Evolutionary conservation across 53 echinoderm and acorn worm genomes (phyloP).

Genomic region (Echinometra lucunter): DNA sequence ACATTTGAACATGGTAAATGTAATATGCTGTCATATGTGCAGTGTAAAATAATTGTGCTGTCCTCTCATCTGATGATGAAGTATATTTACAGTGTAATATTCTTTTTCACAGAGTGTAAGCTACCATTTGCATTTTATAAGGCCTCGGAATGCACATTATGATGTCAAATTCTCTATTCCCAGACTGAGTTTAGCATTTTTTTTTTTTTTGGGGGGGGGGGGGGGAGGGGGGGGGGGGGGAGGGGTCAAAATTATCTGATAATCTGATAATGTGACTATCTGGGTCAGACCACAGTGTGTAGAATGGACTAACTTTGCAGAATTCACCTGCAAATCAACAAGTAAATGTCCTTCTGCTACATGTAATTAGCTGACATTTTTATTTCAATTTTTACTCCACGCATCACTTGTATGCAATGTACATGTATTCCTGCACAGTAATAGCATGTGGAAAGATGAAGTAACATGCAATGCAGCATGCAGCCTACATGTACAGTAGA

Average conservation of each 20-base stretch:
- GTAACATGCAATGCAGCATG: too few species aligned
- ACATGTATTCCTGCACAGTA: not conserved
- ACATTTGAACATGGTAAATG: not conserved
- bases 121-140: not conserved
- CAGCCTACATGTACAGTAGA: not conserved
- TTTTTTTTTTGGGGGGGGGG: not conserved
- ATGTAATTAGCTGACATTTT: too few species aligned
- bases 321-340: too few species aligned
- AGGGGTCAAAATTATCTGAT: too few species aligned
- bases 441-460: too few species aligned
- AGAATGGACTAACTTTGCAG: too few species aligned
- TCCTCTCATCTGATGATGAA: not conserved
- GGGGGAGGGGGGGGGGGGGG: too few species aligned
- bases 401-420: not conserved
- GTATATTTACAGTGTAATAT: too few species aligned
- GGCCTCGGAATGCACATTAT: not conserved
- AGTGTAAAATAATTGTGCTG: not conserved
- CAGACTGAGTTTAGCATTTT: not conserved
- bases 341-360: too few species aligned
- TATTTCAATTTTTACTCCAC: too few species aligned
- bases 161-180: not conserved
- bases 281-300: too few species aligned
- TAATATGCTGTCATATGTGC: not conserved
- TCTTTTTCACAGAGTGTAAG: not conserved
- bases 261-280: too few species aligned